Percentiles rank a stretch among this genome's conserved stretches.
Evolutionary conservation across 2,888 invertebrate genomes (phyloP).

Genomic region (Stenichneumon culpator): DNA sequence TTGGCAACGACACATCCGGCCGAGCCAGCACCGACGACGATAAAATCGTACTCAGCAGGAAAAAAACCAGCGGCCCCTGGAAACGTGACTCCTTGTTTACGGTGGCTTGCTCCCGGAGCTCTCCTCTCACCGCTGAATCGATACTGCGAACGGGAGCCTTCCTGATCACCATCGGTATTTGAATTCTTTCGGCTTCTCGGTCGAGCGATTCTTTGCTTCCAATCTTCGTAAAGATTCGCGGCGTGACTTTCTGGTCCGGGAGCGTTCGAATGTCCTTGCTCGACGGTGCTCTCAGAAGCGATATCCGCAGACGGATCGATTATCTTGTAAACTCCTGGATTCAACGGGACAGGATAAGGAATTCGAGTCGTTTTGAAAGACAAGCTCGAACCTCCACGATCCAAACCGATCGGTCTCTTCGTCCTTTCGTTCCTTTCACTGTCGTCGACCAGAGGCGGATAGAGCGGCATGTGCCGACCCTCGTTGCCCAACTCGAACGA

Average conservation of each 20-base stretch:
- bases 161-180: slow-evolving; percentile 18
- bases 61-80: slow-evolving; percentile 45
- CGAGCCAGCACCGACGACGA: slow-evolving; percentile 87
- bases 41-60: slow-evolving; percentile 84
- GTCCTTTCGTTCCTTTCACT: slow-evolving; percentile 44
- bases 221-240: slow-evolving; percentile 50
- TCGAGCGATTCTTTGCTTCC: slow-evolving; percentile 42
- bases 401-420: neutral
- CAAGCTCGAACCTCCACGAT: neutral
- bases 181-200: neutral
- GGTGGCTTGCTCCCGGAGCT: neutral
- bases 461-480: slow-evolving; percentile 46
- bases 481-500: slow-evolving; percentile 56
- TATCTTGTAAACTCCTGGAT: slow-evolving; percentile 34
- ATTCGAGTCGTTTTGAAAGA: neutral
- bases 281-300: slow-evolving; percentile 25
- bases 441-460: slow-evolving; percentile 56
- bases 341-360: neutral
- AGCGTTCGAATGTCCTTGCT: slow-evolving; percentile 12
- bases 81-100: slow-evolving; percentile 42
- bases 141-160: neutral
- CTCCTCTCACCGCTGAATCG: slow-evolving; percentile 33
- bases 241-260: slow-evolving; percentile 13
- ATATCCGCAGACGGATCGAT: slow-evolving; percentile 10
- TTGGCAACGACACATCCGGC: slow-evolving; percentile 87